Evolutionary conservation across 2,888 invertebrate species (phyloP).

Genomic region (Ecdyonurus torrentis): DNA sequence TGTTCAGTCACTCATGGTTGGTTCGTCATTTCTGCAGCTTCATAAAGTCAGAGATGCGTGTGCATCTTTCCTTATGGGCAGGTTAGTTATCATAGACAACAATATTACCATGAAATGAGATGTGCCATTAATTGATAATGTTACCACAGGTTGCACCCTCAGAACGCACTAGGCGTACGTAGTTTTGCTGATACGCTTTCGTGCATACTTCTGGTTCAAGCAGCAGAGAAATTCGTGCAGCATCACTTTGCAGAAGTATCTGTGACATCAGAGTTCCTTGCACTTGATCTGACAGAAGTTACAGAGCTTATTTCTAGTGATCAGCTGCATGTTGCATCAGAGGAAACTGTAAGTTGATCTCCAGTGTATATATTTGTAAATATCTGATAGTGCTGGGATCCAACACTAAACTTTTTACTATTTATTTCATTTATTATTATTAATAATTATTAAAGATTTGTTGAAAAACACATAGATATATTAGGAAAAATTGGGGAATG

Average conservation of each 20-base stretch:
- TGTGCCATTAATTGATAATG: too few species aligned
- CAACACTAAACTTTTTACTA: too few species aligned
- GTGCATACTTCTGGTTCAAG: conserved; percentile 48
- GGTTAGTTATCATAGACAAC: conserved; percentile 26
- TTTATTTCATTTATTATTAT: too few species aligned
- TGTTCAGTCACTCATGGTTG: conserved; percentile 71
- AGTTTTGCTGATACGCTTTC: conserved; percentile 65
- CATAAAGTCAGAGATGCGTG: conserved; percentile 67
- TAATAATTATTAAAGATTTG: neutral
- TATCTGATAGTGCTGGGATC: too few species aligned
- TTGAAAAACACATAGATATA: neutral
- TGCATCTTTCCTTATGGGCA: conserved; percentile 57
- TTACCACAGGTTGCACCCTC: conserved; percentile 57
- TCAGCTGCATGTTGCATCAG: conserved; percentile 55
- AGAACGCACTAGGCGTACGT: conserved; percentile 63
- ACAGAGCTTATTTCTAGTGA: conserved; percentile 53
- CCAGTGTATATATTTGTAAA: too few species aligned
- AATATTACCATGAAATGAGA: neutral
- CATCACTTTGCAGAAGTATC: conserved; percentile 63
- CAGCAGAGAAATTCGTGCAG: conserved; percentile 63
- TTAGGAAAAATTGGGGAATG: too few species aligned
- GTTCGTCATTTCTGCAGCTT: conserved; percentile 65
- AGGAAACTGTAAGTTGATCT: conserved; percentile 49
- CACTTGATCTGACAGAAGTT: conserved; percentile 41
- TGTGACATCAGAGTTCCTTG: conserved; percentile 56